Base-by-base conservation (phyloP, 2,888 invertebrate species). In the Dioctria rufipes region DNA sequence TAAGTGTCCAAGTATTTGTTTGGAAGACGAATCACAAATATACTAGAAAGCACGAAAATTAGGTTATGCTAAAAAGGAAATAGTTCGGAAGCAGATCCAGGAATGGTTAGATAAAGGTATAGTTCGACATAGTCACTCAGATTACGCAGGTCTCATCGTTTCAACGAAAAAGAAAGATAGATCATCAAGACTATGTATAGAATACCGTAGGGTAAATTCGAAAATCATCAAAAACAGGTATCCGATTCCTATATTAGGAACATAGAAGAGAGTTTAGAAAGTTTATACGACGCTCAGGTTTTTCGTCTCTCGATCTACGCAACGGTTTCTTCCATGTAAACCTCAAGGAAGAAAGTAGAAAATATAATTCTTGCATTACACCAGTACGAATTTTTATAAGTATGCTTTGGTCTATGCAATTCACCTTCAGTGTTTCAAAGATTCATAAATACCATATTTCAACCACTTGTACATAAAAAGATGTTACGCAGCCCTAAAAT, bases 41-140 rank as follows among this genome's bases (percentile, higher is more conserved):
- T 83, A 83, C 11, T 81, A 84, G 39, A 63, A 82, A 42, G 84
- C 85, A 0, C 78, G 86, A 54, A 73, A 86, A 58, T 80, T 86
- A 42, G 80, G 85, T 0, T 78, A 75, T 0, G 4, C 43, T 3
- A 85, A 86, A 60, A 84, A 83, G 39, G 60, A 80, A 4, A 82
- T 82, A 63, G 85, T 87, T 0, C 82, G 86, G 8, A 65, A 80
- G 2, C 84, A 85, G 81, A 83, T 87, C 8, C 42, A 69, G 40
- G 46, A 46, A 8, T 46, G 69, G 69, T 5, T 69, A 4, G 69
- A 42, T 11, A 46, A 69, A 81, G 49, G 82, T 40, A 81, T 71
- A 37, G 63, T 81, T 4, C 11, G 61, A 25, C 61, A 9, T 63
- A 79, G 58, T 80, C 8, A 49, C 49, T 11, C 49, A 6, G 8